Conservation (phyloP, 2,113 vertebrate species). For the Nansenia antarctica region DNA sequence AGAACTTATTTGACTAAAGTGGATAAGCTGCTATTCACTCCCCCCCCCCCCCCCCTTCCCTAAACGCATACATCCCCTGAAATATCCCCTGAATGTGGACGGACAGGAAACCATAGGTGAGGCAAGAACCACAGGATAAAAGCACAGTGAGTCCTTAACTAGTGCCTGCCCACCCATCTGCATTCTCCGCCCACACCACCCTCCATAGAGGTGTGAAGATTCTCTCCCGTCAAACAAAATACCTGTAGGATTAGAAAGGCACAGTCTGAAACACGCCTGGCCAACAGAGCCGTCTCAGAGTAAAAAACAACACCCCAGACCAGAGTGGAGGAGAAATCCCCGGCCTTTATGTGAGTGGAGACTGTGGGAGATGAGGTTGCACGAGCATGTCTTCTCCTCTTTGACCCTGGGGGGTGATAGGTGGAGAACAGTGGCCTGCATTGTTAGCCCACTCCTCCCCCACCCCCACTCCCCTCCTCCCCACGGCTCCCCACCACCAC, state of each 20-base stretch:
- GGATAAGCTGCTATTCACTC: not conserved
- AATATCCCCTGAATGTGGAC: conserved; percentile 64
- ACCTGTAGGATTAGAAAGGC: conserved; percentile 68
- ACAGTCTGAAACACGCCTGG: conserved; percentile 53
- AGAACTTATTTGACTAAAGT: not conserved
- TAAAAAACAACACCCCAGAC: conserved; percentile 41
- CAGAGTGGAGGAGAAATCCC: conserved; percentile 64
- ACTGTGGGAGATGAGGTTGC: conserved; percentile 72
- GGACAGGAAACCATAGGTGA: conserved; percentile 47
- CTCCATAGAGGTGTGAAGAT: conserved; percentile 55
- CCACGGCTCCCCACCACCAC: not conserved
- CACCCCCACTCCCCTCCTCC: conserved; percentile 15
- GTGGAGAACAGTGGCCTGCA: conserved; percentile 69
- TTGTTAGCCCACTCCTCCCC: conserved; percentile 50
- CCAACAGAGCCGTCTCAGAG: conserved; percentile 49
- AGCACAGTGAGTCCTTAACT: not conserved
- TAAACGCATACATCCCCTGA: no score
- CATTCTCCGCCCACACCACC: not conserved
- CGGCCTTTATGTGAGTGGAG: conserved; percentile 68
- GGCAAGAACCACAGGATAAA: conserved; percentile 17
- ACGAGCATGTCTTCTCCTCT: conserved; percentile 68
- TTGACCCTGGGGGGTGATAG: conserved; percentile 65
- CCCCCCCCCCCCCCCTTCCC: not conserved
- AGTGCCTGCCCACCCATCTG: conserved; percentile 15
- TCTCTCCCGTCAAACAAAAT: conserved; percentile 64